Conservation (phyloP, 1,140 invertebrate species). For the Frieseomelitta varia region DNA sequence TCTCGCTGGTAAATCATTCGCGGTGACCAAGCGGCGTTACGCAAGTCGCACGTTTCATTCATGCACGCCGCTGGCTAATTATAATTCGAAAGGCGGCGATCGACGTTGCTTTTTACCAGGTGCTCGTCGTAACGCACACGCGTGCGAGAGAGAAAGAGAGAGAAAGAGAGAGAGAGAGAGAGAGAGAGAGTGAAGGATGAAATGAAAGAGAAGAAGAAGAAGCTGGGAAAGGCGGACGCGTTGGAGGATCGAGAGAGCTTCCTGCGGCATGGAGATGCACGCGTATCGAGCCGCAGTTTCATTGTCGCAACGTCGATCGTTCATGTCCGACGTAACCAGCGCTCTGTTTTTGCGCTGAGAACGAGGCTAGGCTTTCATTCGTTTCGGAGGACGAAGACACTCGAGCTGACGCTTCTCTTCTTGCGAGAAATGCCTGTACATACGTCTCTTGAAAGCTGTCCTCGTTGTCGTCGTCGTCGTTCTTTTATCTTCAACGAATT, state of each 20-base stretch:
- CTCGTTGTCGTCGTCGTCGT: neutral
- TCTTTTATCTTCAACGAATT: neutral
- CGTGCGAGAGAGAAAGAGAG: neutral
- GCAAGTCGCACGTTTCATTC: conserved; percentile 54
- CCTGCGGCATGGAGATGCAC: conserved; percentile 23
- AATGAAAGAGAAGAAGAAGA: neutral
- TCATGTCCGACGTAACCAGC: neutral
- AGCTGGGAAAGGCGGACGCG: neutral
- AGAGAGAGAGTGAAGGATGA: no score
- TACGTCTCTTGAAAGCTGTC: neutral
- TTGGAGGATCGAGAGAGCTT: neutral
- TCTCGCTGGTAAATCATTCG: conserved; percentile 51
- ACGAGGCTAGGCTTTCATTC: conserved; percentile 1
- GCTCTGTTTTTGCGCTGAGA: neutral
- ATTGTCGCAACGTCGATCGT: neutral
- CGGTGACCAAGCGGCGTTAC: conserved; percentile 29
- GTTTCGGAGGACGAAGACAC: neutral
- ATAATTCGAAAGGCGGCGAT: conserved; percentile 59
- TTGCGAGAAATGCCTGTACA: neutral
- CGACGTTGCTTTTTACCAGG: conserved; percentile 29
- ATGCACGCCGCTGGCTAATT: conserved; percentile 58
- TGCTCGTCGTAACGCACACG: neutral
- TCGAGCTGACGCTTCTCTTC: neutral
- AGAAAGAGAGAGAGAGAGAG: no score
- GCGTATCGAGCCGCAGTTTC: conserved; percentile 2